Evolutionary conservation across 2,797 vertebrate species (phyloP).

Genomic region (Spinus olivaceus): DNA sequence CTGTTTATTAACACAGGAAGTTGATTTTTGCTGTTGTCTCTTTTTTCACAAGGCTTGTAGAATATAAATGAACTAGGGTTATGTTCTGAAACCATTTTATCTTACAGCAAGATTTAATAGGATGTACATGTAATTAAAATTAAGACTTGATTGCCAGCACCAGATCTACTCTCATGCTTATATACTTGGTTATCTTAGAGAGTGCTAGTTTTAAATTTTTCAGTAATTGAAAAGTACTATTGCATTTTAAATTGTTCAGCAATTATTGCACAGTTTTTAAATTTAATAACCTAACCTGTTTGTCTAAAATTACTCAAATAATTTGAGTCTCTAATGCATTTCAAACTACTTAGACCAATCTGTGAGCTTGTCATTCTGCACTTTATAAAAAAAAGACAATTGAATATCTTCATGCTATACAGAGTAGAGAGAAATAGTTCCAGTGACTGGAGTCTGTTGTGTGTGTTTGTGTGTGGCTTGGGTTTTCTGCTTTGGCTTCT

Average conservation of each 20-base stretch:
- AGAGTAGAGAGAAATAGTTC: background rate
- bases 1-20: background rate
- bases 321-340: background rate
- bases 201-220: background rate
- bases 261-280: background rate
- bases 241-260: constrained; percentile 21
- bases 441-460: background rate
- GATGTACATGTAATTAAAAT: constrained; percentile 34
- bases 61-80: background rate
- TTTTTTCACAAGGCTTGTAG: background rate
- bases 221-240: background rate
- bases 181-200: background rate
- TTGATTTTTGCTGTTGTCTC: background rate
- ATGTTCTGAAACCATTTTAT: constrained; percentile 9
- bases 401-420: background rate
- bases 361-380: background rate
- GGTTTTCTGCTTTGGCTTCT: background rate
- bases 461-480: background rate
- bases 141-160: background rate
- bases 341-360: background rate
- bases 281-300: background rate
- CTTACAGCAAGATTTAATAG: background rate
- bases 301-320: background rate
- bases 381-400: background rate
- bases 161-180: background rate